Percentiles rank a stretch among this genome's conserved stretches.
phyloP scores from a whole-genome alignment of 2,797 vertebrate genomes.

The Leucoraja ocellata region DNA sequence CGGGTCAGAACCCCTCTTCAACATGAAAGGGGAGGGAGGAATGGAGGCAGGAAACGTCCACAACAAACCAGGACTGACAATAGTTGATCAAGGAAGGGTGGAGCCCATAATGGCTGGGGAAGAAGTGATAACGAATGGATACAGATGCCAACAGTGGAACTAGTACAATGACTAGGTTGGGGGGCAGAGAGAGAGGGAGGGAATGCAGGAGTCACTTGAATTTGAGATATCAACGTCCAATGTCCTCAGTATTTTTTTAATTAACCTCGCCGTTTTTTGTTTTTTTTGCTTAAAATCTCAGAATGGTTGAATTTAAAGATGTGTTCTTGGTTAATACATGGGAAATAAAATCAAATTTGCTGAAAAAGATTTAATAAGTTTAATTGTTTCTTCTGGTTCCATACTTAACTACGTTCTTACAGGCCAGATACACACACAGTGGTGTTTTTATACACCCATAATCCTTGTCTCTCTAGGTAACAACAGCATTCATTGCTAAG shows the following conservation, averaged over 20 bases:
- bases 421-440: not conserved
- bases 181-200: too few species aligned
- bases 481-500: not conserved
- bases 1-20: too few species aligned
- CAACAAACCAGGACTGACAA: too few species aligned
- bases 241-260: not conserved
- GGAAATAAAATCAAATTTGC: not conserved
- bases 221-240: too few species aligned
- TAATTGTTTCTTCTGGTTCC: slow-evolving; percentile 3
- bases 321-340: not conserved
- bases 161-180: too few species aligned
- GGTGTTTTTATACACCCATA: not conserved
- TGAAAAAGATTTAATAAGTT: not conserved
- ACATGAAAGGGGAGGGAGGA: too few species aligned
- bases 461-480: not conserved
- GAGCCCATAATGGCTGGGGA: too few species aligned
- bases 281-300: not conserved
- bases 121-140: too few species aligned
- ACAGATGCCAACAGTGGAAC: too few species aligned
- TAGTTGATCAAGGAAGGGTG: too few species aligned
- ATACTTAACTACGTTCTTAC: not conserved
- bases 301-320: not conserved
- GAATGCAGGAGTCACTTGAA: too few species aligned
- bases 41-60: too few species aligned
- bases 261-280: not conserved